Evolutionary conservation across 2,797 vertebrate genomes (phyloP), one percentile per base, ranked within the genome.

Genomic region (Falco columbarius): DNA sequence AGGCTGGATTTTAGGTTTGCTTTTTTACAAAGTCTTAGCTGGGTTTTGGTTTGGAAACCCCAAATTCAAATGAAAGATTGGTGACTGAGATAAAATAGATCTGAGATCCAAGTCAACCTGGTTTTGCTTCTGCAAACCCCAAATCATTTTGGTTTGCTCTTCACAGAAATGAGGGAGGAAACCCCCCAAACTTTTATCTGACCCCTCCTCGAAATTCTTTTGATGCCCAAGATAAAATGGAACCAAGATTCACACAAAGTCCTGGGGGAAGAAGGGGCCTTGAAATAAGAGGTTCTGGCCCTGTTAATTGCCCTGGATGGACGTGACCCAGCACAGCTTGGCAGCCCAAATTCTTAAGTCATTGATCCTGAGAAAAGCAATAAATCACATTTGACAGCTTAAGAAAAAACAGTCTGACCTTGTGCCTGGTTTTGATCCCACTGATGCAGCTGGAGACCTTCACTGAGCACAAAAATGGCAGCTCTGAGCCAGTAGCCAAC

Each of bases 41-140:
- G 92, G 94, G 88, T 95, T 95, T 96, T 96, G 95, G 94, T 95
- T 97, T 97, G 94, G 86, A 95, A 96, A 95, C 88, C 92, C 88
- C 81, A 77, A 86, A 95, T 93, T 95, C 88, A 95, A 92, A 96
- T 36, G 90, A 40, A 93, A 95, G 96, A 95, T 92, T 67, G 56
- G 86, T 82, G 91, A 68, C 92, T 92, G 94, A 96, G 96, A 97
- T 96, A 96, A 96, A 91, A 86, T 2, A 96, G 73, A 93, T 96
- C 92, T 87, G 93, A 95, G 88, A 90, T 89, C 67, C 93, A 44
- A 18, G 90, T n/a, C 70, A 26, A 85, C 70, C 23, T 73, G 82
- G 74, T 49, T 93, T 85, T 76, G 44, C 90, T 93, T 92, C 87
- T 1, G 3, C 74, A 96, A 97, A 82, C 56, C 93, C 86, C 94